Percentiles rank a stretch among this genome's conserved stretches.
Evolutionary conservation across 2,113 vertebrate genomes (phyloP).

Genomic region (Phaethornis superciliosus): DNA sequence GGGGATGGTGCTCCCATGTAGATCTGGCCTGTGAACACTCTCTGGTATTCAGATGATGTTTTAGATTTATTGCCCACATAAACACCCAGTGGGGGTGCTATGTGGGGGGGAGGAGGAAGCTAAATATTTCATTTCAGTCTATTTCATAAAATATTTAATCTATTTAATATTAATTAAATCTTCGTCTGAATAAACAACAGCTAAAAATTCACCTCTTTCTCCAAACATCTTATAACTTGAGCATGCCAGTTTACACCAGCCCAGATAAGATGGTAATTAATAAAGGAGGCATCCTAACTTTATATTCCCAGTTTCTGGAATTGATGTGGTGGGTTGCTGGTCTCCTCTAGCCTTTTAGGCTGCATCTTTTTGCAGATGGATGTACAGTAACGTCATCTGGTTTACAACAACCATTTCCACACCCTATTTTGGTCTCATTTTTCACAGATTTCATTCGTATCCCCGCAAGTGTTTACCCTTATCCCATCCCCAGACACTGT

Average conservation of each 20-base stretch:
- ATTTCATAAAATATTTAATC: constrained; percentile 69
- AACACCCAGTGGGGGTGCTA: neutral
- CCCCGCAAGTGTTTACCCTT: neutral
- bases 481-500: neutral
- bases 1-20: neutral
- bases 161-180: constrained; percentile 67
- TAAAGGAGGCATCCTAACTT: neutral
- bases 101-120: neutral
- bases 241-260: neutral
- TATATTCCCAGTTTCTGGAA: neutral
- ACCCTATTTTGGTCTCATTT: neutral
- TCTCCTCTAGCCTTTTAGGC: neutral
- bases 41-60: neutral
- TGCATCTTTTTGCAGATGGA: neutral
- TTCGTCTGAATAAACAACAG: constrained; percentile 44
- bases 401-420: neutral
- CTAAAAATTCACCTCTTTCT: constrained; percentile 28
- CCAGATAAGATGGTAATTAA: neutral
- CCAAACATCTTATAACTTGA: constrained; percentile 14
- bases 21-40: constrained; percentile 3
- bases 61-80: neutral
- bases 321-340: neutral
- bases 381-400: neutral
- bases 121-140: constrained; percentile 63
- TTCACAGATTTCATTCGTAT: neutral